Conservation (phyloP, 2,797 vertebrate genomes). For the Rhincodon typus region DNA sequence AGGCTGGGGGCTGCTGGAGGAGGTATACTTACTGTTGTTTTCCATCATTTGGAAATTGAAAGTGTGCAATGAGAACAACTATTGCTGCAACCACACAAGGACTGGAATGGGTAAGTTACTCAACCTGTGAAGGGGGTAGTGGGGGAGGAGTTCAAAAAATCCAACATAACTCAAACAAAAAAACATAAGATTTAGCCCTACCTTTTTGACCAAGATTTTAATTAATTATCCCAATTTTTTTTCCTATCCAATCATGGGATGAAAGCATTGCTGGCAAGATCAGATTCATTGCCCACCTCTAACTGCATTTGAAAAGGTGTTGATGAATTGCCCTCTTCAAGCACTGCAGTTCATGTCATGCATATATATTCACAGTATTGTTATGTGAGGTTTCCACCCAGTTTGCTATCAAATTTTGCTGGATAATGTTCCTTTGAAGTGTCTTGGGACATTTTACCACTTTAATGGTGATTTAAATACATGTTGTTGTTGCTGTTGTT, state of each 20-base stretch:
- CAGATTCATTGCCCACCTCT: not conserved
- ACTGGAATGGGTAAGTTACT: too few relatives aligned
- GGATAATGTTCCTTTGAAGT: not conserved
- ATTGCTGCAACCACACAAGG: too few relatives aligned
- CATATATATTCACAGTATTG: not conserved
- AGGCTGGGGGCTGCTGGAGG: too few relatives aligned
- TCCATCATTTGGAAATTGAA: too few relatives aligned
- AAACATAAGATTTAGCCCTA: not conserved
- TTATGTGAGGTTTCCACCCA: not conserved
- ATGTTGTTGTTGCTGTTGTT: not conserved
- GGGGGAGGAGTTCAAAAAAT: too few relatives aligned
- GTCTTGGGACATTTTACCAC: not conserved
- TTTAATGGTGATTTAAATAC: not conserved
- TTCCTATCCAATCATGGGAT: not conserved
- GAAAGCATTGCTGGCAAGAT: not conserved
- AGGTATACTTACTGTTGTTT: too few relatives aligned
- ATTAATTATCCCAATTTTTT: not conserved
- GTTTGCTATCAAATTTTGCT: not conserved
- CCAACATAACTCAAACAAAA: too few relatives aligned
- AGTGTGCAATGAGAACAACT: too few relatives aligned
- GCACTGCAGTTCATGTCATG: not conserved
- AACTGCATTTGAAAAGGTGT: not conserved
- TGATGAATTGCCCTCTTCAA: not conserved
- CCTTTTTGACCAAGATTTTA: not conserved
- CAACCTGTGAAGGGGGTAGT: too few relatives aligned